These are phyloP conservation scores for Diloba caeruleocephala DNA, from an alignment of 2,888 invertebrate genomes.

Conservation along the genomic window DNA sequence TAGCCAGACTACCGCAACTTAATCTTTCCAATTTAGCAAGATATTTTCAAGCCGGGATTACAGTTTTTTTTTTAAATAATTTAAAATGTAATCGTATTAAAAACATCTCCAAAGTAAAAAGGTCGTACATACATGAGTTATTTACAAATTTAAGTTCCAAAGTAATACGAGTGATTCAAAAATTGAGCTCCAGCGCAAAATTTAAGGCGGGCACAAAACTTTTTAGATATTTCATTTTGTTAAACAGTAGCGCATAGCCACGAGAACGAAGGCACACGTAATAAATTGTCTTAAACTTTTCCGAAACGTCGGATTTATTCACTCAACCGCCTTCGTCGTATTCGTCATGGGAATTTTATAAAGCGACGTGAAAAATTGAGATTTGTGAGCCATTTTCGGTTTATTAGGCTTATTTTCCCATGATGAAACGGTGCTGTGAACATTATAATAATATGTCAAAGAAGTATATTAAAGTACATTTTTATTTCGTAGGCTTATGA, in stretches of 20 bases:
- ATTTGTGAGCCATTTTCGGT: conserved; percentile 25
- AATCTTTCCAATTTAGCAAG: no score
- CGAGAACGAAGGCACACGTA: conserved; percentile 63
- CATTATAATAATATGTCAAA: not conserved
- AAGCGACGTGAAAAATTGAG: conserved; percentile 44
- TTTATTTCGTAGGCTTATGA: not conserved
- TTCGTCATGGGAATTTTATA: conserved; percentile 55
- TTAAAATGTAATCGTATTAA: no score
- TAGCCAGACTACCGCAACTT: no score
- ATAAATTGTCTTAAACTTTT: conserved; percentile 74
- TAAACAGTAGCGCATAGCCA: conserved; percentile 70
- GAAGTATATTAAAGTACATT: conserved; percentile 3
- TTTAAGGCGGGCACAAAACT: conserved; percentile 33
- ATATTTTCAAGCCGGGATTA: no score
- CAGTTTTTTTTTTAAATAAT: no score
- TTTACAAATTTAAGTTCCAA: conserved; percentile 17
- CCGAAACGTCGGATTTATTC: conserved; percentile 60
- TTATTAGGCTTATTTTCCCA: conserved; percentile 25
- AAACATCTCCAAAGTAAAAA: no score
- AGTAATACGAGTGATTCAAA: conserved; percentile 19
- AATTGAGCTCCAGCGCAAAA: conserved; percentile 29
- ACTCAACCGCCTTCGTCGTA: conserved; percentile 53
- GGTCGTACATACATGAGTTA: conserved; percentile 5
- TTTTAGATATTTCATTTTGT: conserved; percentile 67
- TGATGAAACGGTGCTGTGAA: not conserved